Evolutionary conservation across 2,113 vertebrate genomes (phyloP), one percentile per base, ranked within the genome.

Genomic region (Trematocara nigrifrons): DNA sequence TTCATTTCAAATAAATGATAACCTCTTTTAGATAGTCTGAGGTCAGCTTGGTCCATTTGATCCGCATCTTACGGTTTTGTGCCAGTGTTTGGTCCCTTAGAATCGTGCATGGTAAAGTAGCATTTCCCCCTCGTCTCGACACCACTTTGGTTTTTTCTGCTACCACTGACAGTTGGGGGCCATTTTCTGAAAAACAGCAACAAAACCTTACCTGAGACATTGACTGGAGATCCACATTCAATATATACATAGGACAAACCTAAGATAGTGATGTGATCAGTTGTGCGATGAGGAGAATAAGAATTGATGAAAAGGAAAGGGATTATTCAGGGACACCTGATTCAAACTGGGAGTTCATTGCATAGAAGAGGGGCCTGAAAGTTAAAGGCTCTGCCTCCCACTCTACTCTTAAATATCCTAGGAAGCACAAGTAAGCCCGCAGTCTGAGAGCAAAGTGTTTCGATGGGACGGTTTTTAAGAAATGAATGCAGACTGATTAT

Each of bases 31-130:
- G 97, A 96, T 98, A 99, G 96, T 99, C 97, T 11, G 97, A 97
- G 54, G 98, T 99, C 88, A 99, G 95, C 93, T 99, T 99, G 94
- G 98, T 99, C 98, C 98, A 99, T 95, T 99, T 99, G 92, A 99
- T 96, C 61, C 98, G 97, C 94, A 98, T 97, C 94, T 96, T 96
- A 57, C 95, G 96, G 85, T 96, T 97, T 93, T 96, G 95, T 31
- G 95, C 90, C 45, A 96, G 38, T 5, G 95, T 89, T n/a, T 96
- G 95, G 71, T 98, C 97, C 51, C 97, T 97, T 38, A 95, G 96
- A 92, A 99, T 98, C 85, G 90, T 97, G 93, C 98, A 99, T 0
- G 98, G 97, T 93, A 99, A 94, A 78, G 98, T 99, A 7, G 95
- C 96, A 10, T 99, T 99, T 86, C 97, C 97, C 4, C 98, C 98